Evolutionary conservation across 2,888 invertebrate species (phyloP).

Genomic region (Vesta saturnalis): DNA sequence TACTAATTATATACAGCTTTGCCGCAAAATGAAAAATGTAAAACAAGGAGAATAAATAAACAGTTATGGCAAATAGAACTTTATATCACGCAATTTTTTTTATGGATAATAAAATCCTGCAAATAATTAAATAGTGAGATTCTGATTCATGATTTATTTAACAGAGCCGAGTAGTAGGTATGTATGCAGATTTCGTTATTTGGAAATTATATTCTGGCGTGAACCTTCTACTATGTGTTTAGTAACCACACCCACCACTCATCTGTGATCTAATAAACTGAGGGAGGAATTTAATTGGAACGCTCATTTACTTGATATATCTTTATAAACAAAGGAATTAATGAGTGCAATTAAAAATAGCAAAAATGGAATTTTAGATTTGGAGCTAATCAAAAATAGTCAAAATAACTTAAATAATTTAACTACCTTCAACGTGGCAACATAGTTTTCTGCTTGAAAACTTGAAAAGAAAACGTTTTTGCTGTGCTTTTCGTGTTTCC

Average conservation of each 20-base stretch:
- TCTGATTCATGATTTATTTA: not conserved
- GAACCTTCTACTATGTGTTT: not conserved
- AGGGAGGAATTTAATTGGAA: not conserved
- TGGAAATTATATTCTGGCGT: not conserved
- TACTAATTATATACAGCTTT: no score
- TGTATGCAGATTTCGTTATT: not conserved
- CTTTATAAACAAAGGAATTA: not conserved
- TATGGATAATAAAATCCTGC: not conserved
- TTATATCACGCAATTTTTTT: not conserved
- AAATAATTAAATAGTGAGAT: not conserved
- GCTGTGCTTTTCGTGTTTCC: slow-evolving; percentile 38
- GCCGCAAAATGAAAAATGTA: not conserved
- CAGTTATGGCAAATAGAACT: no score
- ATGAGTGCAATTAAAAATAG: not conserved
- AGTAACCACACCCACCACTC: slow-evolving; percentile 3
- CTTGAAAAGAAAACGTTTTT: slow-evolving; percentile 24
- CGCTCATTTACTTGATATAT: not conserved
- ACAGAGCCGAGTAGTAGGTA: not conserved
- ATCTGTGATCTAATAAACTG: slow-evolving; percentile 1
- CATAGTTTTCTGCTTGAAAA: slow-evolving; percentile 12
- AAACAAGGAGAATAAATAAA: not conserved
- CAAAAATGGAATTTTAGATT: not conserved
- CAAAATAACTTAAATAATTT: not conserved
- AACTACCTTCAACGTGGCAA: slow-evolving; percentile 6
- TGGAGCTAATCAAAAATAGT: no score